Conservation (phyloP, 2,113 vertebrate species). For the Sceloporus tristichus region DNA sequence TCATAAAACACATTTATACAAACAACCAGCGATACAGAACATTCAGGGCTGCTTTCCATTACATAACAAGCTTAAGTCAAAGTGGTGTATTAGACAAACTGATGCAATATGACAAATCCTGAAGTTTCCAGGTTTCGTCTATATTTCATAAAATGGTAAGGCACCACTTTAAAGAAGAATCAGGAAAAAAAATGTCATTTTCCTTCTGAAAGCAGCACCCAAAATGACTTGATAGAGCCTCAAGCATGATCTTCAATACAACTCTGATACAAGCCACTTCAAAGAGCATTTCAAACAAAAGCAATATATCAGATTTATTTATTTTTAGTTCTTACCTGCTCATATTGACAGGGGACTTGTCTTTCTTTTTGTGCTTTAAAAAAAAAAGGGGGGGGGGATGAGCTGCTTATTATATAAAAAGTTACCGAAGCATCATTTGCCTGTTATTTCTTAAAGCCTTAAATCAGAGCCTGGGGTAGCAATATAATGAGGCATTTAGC, state of each 20-base stretch:
- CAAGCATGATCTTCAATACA: background rate
- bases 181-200: background rate
- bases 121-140: background rate
- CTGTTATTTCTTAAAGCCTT: constrained; percentile 38
- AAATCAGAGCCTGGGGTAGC: constrained; percentile 32
- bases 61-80: background rate
- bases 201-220: constrained; percentile 12
- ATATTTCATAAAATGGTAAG: background rate
- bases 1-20: background rate
- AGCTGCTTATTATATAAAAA: constrained; percentile 31
- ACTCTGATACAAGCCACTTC: background rate
- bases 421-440: constrained; percentile 41
- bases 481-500: constrained; percentile 53
- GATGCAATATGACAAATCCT: constrained; percentile 15
- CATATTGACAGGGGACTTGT: constrained; percentile 26
- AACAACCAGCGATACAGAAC: background rate
- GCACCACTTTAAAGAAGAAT: constrained; percentile 23
- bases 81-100: background rate
- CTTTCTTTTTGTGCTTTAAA: accelerated
- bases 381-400: background rate
- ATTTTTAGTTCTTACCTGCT: constrained; percentile 30
- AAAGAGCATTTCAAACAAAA: constrained; percentile 48
- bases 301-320: constrained; percentile 26
- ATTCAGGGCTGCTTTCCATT: constrained; percentile 21
- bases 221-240: constrained; percentile 26